These are phyloP conservation scores for Lycophotia porphyrea DNA, from an alignment of 2,888 invertebrate species.

Conservation along the genomic window DNA sequence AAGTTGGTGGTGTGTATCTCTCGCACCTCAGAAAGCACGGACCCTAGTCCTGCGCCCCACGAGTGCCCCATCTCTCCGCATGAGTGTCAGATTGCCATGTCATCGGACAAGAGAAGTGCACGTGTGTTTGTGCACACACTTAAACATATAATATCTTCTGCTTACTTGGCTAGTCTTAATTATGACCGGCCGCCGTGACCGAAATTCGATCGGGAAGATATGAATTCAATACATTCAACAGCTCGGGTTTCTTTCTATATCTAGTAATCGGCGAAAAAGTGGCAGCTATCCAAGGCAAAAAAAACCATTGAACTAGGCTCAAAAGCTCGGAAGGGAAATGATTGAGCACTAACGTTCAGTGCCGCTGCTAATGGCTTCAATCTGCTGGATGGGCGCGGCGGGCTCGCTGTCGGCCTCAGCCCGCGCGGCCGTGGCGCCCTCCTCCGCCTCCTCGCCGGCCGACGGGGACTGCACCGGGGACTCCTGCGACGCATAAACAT, in stretches of 20 bases:
- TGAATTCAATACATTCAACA: no score
- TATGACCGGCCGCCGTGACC: no score
- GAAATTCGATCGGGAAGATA: no score
- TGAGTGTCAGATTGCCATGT: not conserved
- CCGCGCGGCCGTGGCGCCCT: slow-evolving; percentile 56
- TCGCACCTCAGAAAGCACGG: not conserved
- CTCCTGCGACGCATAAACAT: slow-evolving; percentile 81
- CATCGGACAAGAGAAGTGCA: not conserved
- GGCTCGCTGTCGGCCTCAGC: slow-evolving; percentile 79
- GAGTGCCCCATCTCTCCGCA: not conserved
- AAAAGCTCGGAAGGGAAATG: not conserved
- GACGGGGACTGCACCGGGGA: slow-evolving; percentile 90
- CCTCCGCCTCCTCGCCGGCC: slow-evolving; percentile 81
- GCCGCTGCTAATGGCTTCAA: slow-evolving; percentile 94
- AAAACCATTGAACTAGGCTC: not conserved
- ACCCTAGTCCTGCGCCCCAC: not conserved
- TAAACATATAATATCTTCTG: not conserved
- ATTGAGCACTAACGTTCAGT: slow-evolving; percentile 89
- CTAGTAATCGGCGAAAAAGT: not conserved
- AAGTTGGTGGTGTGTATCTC: not conserved
- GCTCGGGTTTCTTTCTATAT: not conserved
- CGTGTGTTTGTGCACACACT: not conserved
- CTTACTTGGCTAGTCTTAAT: no score
- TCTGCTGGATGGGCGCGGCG: slow-evolving; percentile 85
- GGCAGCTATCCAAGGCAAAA: not conserved